These are phyloP conservation scores for Darevskia mixta DNA, from an alignment of 2,797 vertebrate species.

Conservation along the genomic window DNA sequence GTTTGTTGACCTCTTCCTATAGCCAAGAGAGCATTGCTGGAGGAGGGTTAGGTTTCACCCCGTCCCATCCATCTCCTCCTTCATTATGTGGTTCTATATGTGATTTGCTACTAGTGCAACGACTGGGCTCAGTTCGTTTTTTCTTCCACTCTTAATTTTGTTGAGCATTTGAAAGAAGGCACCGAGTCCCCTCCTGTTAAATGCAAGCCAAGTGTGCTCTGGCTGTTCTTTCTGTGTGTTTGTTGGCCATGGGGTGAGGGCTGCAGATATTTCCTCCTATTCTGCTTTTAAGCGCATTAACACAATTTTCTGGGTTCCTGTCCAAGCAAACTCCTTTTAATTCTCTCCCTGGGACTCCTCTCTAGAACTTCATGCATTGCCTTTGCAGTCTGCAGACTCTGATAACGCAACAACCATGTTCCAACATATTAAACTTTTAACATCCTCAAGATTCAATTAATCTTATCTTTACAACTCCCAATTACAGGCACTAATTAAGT, in stretches of 20 bases:
- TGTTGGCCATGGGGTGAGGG: not conserved
- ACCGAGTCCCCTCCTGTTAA: not conserved
- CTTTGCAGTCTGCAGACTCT: conserved; percentile 64
- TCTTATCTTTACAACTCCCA: conserved; percentile 86
- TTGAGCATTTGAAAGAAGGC: not conserved
- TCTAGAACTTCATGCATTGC: conserved; percentile 38
- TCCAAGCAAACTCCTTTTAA: conserved; percentile 45
- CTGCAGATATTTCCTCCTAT: not conserved
- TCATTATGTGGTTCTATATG: too few relatives aligned
- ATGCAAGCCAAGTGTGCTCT: not conserved
- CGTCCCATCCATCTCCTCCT: too few relatives aligned
- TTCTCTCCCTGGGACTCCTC: conserved; percentile 49
- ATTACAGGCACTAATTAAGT: conserved; percentile 85
- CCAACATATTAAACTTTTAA: conserved; percentile 78
- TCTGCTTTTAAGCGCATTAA: conserved; percentile 13
- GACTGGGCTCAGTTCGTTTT: conserved; percentile 40
- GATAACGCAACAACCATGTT: conserved; percentile 76
- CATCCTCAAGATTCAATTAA: conserved; percentile 82
- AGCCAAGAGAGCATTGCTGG: too few relatives aligned
- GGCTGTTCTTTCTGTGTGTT: not conserved
- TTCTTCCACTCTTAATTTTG: conserved; percentile 11
- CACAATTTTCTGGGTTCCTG: conserved; percentile 51
- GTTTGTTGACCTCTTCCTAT: too few relatives aligned
- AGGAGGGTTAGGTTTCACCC: too few relatives aligned
- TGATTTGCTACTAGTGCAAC: not conserved